Base-by-base conservation (phyloP, 2,888 invertebrate genomes). In the Oscheius onirici region DNA sequence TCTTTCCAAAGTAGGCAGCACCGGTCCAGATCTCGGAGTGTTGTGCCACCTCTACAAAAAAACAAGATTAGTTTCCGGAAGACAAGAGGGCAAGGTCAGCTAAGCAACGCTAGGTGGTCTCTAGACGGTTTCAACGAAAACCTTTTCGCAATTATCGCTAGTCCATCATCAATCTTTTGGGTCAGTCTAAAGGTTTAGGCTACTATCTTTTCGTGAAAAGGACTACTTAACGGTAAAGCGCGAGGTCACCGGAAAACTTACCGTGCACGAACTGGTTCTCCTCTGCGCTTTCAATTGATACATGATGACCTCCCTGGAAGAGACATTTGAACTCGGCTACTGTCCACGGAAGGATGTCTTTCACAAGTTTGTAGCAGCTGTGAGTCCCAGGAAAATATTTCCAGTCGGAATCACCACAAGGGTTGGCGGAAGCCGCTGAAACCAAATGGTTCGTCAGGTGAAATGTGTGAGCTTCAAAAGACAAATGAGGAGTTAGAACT, bases 221-320 rank as follows among this genome's bases (percentile, higher is more conserved):
- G 49, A 49, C 49, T 49, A 17, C 20, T 49, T 49, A 49, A 49
- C 17, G 49, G 11, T 17, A 49, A 49, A 49, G 20, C 17, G 49
- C 20, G 49, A 17, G 49, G 49, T 34, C 34, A 34, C 34, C 34
- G 34, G 22, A 17, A 46, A 66, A 69, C 78, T 78, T 28, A 83
- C 83, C 82, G 57, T 82, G 75, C 26, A 86, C 81, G 72, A 85
- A 85, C 71, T 82, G 79, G 71, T 86, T 85, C 69, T 85, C 85
- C 72, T 80, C 79, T 15, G 75, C 61, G 69, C 77, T 78, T 55
- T 77, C 78, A 57, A 86, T 78, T 17, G 85, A 82, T 26, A 77
- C 75, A 65, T 85, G 85, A 55, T 86, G 85, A 41, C 79, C 84
- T 49, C 84, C 85, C 72, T 83, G 78, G 78, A 85, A 85, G 57